Percentiles rank a stretch among this genome's conserved stretches.
Evolutionary conservation across 2,888 invertebrate species (phyloP).

Genomic region (Hylaea fasciaria): DNA sequence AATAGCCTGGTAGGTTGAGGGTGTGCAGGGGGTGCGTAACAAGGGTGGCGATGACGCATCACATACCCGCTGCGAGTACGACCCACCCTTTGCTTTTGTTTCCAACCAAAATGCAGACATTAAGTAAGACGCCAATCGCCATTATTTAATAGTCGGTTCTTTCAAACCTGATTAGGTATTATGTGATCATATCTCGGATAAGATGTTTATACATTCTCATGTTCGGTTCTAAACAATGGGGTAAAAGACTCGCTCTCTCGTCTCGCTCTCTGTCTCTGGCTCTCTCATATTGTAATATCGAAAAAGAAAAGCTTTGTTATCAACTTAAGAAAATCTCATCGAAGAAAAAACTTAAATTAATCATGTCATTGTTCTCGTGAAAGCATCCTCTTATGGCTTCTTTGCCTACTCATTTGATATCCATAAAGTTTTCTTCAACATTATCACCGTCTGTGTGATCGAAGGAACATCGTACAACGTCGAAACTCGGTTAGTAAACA

Average conservation of each 20-base stretch:
- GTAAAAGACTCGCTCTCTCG: too few species aligned
- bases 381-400: neutral
- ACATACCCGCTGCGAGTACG: conserved; percentile 51
- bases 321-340: neutral
- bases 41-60: conserved; percentile 79
- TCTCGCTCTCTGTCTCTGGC: conserved; percentile 18
- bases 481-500: conserved; percentile 53
- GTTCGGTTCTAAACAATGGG: conserved; percentile 22
- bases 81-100: conserved; percentile 57
- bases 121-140: neutral
- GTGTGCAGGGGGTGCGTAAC: conserved; percentile 62
- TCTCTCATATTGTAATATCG: conserved; percentile 25
- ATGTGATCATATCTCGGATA: neutral
- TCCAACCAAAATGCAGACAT: conserved; percentile 50
- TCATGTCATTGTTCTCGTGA: conserved; percentile 16
- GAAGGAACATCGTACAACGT: neutral
- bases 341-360: conserved; percentile 22
- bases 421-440: conserved; percentile 10
- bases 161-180: neutral
- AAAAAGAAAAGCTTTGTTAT: conserved; percentile 25
- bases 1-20: conserved; percentile 61
- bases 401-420: neutral
- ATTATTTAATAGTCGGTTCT: too few species aligned
- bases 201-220: conserved; percentile 8
- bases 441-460: conserved; percentile 2